A percentile compares a stretch with the other conserved stretches of the same genome.
These are phyloP conservation scores for Anthoptus insignis DNA, from an alignment of 2,888 invertebrate genomes.

Conservation along the genomic window DNA sequence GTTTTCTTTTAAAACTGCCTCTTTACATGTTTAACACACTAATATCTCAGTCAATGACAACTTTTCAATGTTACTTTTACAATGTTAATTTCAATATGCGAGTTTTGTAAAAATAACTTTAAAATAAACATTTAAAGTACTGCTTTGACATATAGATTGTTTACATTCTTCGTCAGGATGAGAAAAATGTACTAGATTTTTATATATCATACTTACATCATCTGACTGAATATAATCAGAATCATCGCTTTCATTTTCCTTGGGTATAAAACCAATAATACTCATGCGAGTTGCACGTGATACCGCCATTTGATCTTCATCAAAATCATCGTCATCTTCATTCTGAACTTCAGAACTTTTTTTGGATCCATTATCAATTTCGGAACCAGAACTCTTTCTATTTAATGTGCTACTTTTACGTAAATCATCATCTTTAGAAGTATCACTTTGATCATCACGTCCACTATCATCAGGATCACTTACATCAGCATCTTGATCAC, in stretches of 20 bases:
- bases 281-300: conserved; percentile 82
- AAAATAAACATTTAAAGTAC: too few species aligned
- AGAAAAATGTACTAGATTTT: too few species aligned
- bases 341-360: conserved; percentile 36
- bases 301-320: conserved; percentile 79
- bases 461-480: conserved; percentile 21
- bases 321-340: conserved; percentile 41
- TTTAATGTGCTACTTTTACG: conserved; percentile 24
- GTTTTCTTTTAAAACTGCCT: too few species aligned
- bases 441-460: conserved; percentile 18
- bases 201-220: conserved; percentile 64
- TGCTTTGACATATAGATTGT: too few species aligned
- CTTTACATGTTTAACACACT: too few species aligned
- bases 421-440: conserved; percentile 41
- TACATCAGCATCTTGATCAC: conserved; percentile 41
- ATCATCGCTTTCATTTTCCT: conserved; percentile 70
- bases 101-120: too few species aligned
- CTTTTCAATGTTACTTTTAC: too few species aligned
- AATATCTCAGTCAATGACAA: too few species aligned
- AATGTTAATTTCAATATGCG: too few species aligned
- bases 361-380: conserved; percentile 25
- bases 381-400: conserved; percentile 9
- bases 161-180: too few species aligned
- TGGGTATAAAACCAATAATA: conserved; percentile 78
- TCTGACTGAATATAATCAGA: conserved; percentile 82